Percentiles rank a stretch among this genome's conserved stretches.
Evolutionary conservation across 2,888 invertebrate species (phyloP).

Genomic region (Andrena haemorrhoa): DNA sequence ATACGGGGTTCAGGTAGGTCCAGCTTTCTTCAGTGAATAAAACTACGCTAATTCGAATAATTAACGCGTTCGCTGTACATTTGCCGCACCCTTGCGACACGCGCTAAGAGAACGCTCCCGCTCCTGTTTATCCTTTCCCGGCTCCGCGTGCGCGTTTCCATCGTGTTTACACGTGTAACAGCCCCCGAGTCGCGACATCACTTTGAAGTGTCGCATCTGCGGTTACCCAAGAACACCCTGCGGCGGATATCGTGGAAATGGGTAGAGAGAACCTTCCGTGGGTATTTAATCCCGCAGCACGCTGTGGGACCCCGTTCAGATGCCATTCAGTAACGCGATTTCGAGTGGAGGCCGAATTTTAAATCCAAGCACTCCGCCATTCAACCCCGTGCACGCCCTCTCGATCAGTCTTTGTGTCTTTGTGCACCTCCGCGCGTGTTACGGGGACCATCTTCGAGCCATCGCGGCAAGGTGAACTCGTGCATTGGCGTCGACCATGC

Average conservation of each 20-base stretch:
- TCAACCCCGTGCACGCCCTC: conserved; percentile 59
- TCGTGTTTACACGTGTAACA: conserved; percentile 65
- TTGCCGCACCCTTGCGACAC: conserved; percentile 23
- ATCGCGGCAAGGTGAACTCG: conserved; percentile 34
- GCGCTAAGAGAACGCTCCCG: background rate
- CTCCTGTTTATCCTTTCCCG: conserved; percentile 50
- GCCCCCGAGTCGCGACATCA: conserved; percentile 50
- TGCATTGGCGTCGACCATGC: conserved; percentile 18
- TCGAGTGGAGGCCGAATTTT: conserved; percentile 71
- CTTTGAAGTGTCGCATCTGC: conserved; percentile 74
- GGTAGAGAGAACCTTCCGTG: conserved; percentile 56
- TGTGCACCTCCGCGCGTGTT: conserved; percentile 29
- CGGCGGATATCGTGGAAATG: conserved; percentile 67
- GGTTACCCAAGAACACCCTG: conserved; percentile 73
- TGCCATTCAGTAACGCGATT: conserved; percentile 72
- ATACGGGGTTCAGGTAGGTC: too few species aligned
- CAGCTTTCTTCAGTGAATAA: too few species aligned
- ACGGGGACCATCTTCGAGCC: conserved; percentile 23
- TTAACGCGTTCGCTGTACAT: conserved; percentile 8
- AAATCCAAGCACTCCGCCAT: conserved; percentile 66
- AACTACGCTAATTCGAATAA: too few species aligned
- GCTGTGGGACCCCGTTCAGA: conserved; percentile 49
- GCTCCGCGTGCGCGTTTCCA: conserved; percentile 15
- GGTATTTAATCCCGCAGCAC: conserved; percentile 73
- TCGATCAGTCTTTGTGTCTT: conserved; percentile 35